Evolutionary conservation across 1,140 invertebrate genomes (phyloP).

Genomic region (Drosophila nigromelanica): DNA sequence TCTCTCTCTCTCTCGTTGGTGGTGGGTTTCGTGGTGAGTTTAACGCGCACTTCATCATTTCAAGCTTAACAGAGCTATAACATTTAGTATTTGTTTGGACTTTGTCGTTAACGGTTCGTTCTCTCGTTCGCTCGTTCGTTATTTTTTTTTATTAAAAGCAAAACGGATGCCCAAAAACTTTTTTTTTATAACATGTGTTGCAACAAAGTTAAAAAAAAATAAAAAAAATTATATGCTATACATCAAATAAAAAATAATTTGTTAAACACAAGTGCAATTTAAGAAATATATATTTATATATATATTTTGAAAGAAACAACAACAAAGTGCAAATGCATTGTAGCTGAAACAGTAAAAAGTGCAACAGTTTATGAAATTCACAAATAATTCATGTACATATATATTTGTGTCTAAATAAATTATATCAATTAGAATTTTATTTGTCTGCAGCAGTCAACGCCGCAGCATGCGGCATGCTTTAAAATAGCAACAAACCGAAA

Average conservation of each 20-base stretch:
- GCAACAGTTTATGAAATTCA: constrained; percentile 15
- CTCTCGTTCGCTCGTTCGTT: constrained; percentile 56
- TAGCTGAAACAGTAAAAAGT: constrained; percentile 62
- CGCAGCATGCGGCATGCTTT: constrained; percentile 42
- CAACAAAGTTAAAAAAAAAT: constrained; percentile 32
- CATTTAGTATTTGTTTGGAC: constrained; percentile 79
- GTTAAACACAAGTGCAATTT: constrained; percentile 78
- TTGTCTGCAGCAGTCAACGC: constrained; percentile 9
- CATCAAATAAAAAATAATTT: constrained; percentile 31
- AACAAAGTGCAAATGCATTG: constrained; percentile 77
- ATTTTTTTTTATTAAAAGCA: constrained; percentile 41
- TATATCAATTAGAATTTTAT: constrained; percentile 34
- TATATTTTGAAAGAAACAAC: constrained; percentile 41
- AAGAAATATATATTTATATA: constrained; percentile 22
- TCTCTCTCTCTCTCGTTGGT: constrained; percentile 18
- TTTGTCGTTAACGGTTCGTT: constrained; percentile 79
- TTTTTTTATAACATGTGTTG: constrained; percentile 42
- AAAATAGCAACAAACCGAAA: constrained; percentile 43
- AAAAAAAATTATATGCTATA: constrained; percentile 36
- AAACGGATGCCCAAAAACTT: constrained; percentile 52
- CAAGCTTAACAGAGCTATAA: constrained; percentile 52
- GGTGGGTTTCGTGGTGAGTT: constrained; percentile 62
- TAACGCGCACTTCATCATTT: constrained; percentile 36
- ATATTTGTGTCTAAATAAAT: constrained; percentile 52
- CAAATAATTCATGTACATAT: constrained; percentile 6